phyloP scores from a whole-genome alignment of 2,888 invertebrate genomes.

The Pyrrhia umbra region DNA sequence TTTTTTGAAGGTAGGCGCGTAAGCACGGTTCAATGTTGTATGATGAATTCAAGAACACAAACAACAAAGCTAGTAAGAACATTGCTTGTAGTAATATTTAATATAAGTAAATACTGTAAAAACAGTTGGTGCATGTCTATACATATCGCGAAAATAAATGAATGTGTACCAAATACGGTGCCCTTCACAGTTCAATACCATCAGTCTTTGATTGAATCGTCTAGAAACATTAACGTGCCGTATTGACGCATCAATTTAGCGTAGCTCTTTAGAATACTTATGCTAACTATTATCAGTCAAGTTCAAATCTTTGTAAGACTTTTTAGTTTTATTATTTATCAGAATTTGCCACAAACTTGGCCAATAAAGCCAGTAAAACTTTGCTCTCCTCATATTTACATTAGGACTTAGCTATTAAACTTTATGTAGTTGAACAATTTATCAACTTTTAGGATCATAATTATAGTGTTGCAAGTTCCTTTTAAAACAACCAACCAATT shows the following conservation, averaged over 20 bases:
- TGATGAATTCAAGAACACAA: too few relatives aligned
- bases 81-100: neutral
- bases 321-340: neutral
- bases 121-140: neutral
- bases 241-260: conserved; percentile 29
- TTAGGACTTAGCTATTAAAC: too few relatives aligned
- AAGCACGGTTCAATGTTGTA: too few relatives aligned
- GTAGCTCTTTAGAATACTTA: conserved; percentile 19
- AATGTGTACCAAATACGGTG: conserved; percentile 13
- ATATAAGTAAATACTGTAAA: too few relatives aligned
- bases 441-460: too few relatives aligned
- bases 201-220: conserved; percentile 45
- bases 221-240: conserved; percentile 1
- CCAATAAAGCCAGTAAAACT: neutral
- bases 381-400: too few relatives aligned
- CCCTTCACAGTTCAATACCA: conserved; percentile 23
- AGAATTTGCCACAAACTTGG: too few relatives aligned
- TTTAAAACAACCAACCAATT: too few relatives aligned
- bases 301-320: neutral
- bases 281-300: conserved; percentile 25
- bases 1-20: too few relatives aligned
- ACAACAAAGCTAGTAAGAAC: too few relatives aligned
- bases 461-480: too few relatives aligned
- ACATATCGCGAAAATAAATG: neutral
- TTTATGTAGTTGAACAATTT: too few relatives aligned